These are phyloP conservation scores for Andrena bucephala DNA, from an alignment of 2,888 invertebrate species.

Conservation along the genomic window DNA sequence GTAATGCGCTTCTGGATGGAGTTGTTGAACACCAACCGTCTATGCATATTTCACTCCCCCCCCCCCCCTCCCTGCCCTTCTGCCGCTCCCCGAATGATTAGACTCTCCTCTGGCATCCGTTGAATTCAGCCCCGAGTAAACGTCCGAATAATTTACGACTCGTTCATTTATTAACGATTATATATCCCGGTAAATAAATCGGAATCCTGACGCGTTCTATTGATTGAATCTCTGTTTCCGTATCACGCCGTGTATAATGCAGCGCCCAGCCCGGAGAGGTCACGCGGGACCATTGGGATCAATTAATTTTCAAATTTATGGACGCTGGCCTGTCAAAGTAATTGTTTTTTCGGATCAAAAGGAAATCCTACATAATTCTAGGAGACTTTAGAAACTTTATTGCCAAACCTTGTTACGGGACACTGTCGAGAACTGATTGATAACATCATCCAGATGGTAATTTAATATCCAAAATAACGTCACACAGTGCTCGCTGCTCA, in stretches of 20 bases:
- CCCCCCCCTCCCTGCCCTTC: neutral
- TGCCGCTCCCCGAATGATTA: neutral
- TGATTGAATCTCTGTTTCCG: neutral
- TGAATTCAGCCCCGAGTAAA: neutral
- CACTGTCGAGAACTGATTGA: too few species aligned
- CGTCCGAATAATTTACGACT: neutral
- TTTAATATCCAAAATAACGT: too few species aligned
- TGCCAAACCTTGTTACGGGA: too few species aligned
- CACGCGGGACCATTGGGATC: too few species aligned
- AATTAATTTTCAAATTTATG: too few species aligned
- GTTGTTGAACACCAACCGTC: conserved; percentile 4
- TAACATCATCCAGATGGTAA: too few species aligned
- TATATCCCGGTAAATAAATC: neutral
- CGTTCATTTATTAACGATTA: neutral
- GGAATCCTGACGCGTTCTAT: neutral
- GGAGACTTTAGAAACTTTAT: too few species aligned
- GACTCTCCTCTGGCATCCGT: neutral
- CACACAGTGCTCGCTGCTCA: too few species aligned
- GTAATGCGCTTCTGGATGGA: conserved; percentile 3
- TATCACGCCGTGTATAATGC: neutral
- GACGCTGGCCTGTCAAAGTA: too few species aligned
- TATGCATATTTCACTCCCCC: neutral
- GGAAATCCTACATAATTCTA: too few species aligned
- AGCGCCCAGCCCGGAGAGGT: neutral
- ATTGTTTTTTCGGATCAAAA: too few species aligned